phyloP scores from a whole-genome alignment of 2,797 vertebrate genomes.

The Chloroceryle amazona region DNA sequence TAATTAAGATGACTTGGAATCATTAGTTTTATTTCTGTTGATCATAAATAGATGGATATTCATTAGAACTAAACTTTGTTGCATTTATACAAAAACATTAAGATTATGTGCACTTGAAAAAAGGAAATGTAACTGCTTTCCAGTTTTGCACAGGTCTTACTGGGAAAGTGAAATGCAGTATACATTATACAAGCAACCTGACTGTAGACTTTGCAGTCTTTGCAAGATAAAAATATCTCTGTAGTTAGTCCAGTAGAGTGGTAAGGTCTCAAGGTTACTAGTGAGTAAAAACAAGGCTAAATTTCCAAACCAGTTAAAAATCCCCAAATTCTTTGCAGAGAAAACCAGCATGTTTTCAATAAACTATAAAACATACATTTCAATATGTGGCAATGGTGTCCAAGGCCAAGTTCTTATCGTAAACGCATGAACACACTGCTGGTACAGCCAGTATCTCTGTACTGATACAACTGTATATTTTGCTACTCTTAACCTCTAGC shows the following conservation, averaged over 20 bases:
- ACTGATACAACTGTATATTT: not conserved
- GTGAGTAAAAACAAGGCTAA: not conserved
- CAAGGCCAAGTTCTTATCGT: not conserved
- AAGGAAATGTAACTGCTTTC: not conserved
- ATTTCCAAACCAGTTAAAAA: not conserved
- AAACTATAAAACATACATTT: not conserved
- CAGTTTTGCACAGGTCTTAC: not conserved
- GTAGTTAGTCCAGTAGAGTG: not conserved
- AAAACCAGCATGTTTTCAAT: not conserved
- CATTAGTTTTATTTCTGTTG: constrained; percentile 19
- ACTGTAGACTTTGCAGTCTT: not conserved
- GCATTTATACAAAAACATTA: constrained; percentile 27
- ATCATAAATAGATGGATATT: not conserved
- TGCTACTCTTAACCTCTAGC: not conserved
- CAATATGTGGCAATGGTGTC: not conserved
- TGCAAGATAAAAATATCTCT: not conserved
- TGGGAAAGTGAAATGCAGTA: not conserved
- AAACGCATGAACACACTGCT: not conserved
- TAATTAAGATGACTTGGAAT: not conserved
- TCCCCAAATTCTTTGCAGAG: not conserved
- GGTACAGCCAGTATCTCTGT: not conserved
- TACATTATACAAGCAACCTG: not conserved
- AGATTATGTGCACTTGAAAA: not conserved
- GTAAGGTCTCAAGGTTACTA: not conserved
- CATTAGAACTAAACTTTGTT: constrained; percentile 12